Conservation (phyloP, 1,140 invertebrate genomes). For the Hycleus phaleratus region DNA sequence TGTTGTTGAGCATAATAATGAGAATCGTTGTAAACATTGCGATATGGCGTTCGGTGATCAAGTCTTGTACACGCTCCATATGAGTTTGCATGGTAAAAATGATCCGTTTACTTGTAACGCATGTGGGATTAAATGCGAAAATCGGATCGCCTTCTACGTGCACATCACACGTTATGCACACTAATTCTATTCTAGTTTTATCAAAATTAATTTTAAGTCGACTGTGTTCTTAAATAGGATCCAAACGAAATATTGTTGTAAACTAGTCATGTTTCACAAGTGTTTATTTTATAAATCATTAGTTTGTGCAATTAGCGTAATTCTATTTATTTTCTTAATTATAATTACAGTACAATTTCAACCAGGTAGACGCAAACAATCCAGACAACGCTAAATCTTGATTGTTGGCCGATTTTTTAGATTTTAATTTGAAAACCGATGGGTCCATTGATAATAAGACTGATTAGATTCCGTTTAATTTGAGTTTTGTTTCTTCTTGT, state of each 20-base stretch:
- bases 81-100: conserved; percentile 87
- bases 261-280: background rate
- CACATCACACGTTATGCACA: conserved; percentile 84
- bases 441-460: conserved; percentile 2
- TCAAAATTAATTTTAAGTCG: background rate
- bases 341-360: no score
- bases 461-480: conserved; percentile 1
- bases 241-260: no score
- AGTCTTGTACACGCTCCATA: conserved; percentile 90
- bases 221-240: background rate
- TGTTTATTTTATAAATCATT: background rate
- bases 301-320: background rate
- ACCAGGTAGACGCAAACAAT: no score
- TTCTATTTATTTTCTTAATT: background rate
- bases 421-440: no score
- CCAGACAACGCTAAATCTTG: no score
- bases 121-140: conserved; percentile 75
- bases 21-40: conserved; percentile 75
- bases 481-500: no score
- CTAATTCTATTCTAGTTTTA: conserved; percentile 39
- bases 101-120: conserved; percentile 93
- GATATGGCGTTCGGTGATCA: conserved; percentile 84
- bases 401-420: no score
- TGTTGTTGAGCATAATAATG: conserved; percentile 16
- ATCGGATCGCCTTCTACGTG: conserved; percentile 84